These are phyloP conservation scores for Parapsyche elsis DNA, from an alignment of 1,140 invertebrate genomes.

Conservation along the genomic window DNA sequence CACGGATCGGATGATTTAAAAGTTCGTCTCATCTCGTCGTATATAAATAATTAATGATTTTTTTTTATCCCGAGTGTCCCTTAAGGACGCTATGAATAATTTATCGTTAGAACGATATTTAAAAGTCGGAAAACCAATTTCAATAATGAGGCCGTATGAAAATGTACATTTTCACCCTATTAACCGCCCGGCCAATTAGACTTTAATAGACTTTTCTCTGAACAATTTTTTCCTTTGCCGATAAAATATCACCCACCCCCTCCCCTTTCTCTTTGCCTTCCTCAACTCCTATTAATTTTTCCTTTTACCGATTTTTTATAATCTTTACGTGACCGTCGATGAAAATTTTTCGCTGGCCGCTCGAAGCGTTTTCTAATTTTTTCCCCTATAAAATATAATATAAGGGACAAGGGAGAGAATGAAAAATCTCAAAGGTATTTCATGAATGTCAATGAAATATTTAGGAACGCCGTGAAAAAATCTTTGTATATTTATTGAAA, in stretches of 20 bases:
- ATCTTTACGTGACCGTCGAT: conserved; percentile 26
- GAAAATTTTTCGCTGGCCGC: background rate
- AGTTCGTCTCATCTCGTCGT: too few species aligned
- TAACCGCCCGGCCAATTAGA: conserved; percentile 31
- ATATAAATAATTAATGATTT: too few species aligned
- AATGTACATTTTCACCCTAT: conserved; percentile 8
- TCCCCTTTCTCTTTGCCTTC: too few species aligned
- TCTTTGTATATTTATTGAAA: background rate
- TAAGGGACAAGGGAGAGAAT: background rate
- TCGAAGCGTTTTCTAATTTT: background rate
- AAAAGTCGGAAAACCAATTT: conserved; percentile 30
- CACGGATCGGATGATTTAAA: too few species aligned
- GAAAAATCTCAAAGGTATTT: conserved; percentile 22
- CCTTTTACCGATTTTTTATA: background rate
- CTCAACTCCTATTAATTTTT: conserved; percentile 15
- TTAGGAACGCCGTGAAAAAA: conserved; percentile 6
- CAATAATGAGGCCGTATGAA: conserved; percentile 22
- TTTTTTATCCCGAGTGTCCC: too few species aligned
- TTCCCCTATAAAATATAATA: background rate
- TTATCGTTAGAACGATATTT: background rate
- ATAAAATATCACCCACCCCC: too few species aligned
- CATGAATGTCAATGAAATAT: conserved; percentile 32
- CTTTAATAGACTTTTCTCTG: conserved; percentile 38
- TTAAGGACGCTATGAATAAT: background rate
- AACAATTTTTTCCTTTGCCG: conserved; percentile 9